Base-by-base conservation (phyloP, 2,113 vertebrate genomes). In the Leuciscus idus region DNA sequence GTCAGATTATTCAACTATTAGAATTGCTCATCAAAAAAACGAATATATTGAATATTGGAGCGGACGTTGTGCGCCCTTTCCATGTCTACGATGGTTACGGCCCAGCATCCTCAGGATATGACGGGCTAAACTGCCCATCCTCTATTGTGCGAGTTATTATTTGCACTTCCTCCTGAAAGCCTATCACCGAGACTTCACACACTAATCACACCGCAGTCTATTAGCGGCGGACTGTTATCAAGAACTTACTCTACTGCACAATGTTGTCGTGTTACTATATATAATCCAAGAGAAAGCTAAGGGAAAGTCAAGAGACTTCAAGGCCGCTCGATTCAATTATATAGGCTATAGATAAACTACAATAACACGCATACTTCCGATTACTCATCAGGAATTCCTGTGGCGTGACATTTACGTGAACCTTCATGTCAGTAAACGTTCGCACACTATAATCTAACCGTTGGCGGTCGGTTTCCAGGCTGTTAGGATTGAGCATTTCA, bases 221-320 rank as follows among this genome's bases (percentile, higher is more conserved):
- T 81, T 28, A 85, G 84, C n/a, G 57, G 70, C 26, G 4, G 61
- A 15, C 46, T 4, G 84, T 89, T 93, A 91, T 90, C 89, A 85
- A 89, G 89, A 88, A 92, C 91, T 90, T 66, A 81, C 43, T 26
- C 26, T 5, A 84, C 33, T 78, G 28, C 78, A 93, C 92, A 94
- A 92, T 93, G 92, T 93, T 94, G 93, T 95, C 91, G 84, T 52
- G 87, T 85, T 90, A 72, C 84, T 52, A 83, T 64, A 89, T 74
- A 85, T 87, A 78, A 73, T 80, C 79, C 77, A 62, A 77, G 9
- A 61, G 59, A 74, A 72, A 75, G 55, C 76, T 19, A 78, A 85
- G 81, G 83, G 84, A 86, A 75, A 89, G 87, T 90, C 87, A 83
- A 7, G 80, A 62, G 66, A 86, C 87, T 86, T 46, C 84, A 82